These are phyloP conservation scores for Galbula dea DNA, from an alignment of 2,113 vertebrate genomes.

Conservation along the genomic window DNA sequence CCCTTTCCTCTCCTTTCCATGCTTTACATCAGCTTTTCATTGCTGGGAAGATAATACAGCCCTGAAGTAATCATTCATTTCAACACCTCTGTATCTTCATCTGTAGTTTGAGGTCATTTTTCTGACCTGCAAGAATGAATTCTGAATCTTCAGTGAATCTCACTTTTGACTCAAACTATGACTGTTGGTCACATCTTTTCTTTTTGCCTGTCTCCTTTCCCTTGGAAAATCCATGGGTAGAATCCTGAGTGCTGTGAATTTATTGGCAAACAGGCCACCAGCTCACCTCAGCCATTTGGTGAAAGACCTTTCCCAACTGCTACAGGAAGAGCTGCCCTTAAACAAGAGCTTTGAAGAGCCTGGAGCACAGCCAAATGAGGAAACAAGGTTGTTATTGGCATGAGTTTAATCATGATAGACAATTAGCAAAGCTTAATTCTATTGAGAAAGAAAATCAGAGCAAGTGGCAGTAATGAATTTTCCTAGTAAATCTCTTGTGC, in stretches of 20 bases:
- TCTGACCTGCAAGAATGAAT: not conserved
- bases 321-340: conserved; percentile 66
- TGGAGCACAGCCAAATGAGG: conserved; percentile 69
- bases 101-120: not conserved
- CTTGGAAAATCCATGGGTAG: not conserved
- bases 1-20: not conserved
- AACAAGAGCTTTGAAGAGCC: conserved; percentile 68
- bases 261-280: not conserved
- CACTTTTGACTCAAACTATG: not conserved
- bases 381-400: conserved; percentile 79
- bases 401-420: conserved; percentile 81
- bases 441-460: conserved; percentile 71
- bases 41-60: not conserved
- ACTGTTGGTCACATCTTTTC: not conserved
- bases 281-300: not conserved
- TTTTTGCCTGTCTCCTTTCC: not conserved
- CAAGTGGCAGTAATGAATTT: conserved; percentile 78
- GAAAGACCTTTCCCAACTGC: conserved; percentile 62
- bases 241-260: not conserved
- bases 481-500: conserved; percentile 71
- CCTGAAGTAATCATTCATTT: conserved; percentile 28
- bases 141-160: not conserved
- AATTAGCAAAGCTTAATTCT: conserved; percentile 82
- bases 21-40: not conserved
- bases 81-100: not conserved